Conservation (phyloP, 2,888 invertebrate genomes). For the Drosophila siamana region DNA sequence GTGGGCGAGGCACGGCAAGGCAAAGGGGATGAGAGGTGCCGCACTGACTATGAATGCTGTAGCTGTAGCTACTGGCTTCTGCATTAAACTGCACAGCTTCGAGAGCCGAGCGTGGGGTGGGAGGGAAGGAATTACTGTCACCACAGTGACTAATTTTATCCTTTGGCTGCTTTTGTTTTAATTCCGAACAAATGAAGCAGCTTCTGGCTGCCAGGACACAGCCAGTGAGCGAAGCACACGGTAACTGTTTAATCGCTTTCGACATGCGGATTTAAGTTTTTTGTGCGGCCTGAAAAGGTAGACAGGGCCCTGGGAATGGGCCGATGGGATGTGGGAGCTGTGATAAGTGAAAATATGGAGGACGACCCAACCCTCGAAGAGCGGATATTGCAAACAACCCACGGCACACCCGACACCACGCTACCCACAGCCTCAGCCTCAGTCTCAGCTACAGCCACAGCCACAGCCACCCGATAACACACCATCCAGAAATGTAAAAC, state of each 20-base stretch:
- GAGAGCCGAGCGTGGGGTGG: neutral
- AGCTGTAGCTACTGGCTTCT: slow-evolving; percentile 22
- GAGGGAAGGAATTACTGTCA: slow-evolving; percentile 67
- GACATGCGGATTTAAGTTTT: slow-evolving; percentile 85
- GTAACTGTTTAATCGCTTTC: slow-evolving; percentile 85
- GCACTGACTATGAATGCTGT: slow-evolving; percentile 31
- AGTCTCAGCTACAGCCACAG: no score
- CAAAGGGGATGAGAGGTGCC: slow-evolving; percentile 15
- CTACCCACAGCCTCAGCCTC: slow-evolving; percentile 8
- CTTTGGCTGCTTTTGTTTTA: slow-evolving; percentile 78
- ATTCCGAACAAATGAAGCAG: slow-evolving; percentile 71
- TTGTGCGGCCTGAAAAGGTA: slow-evolving; percentile 59
- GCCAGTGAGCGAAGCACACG: slow-evolving; percentile 41
- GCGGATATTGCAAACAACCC: slow-evolving; percentile 51
- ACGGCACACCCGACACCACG: slow-evolving; percentile 17
- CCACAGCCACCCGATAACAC: slow-evolving; percentile 67
- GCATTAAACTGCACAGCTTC: slow-evolving; percentile 47
- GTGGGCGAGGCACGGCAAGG: slow-evolving; percentile 1
- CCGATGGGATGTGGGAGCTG: slow-evolving; percentile 30
- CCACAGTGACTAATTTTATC: slow-evolving; percentile 82
- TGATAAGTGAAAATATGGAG: slow-evolving; percentile 77
- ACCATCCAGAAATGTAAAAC: slow-evolving; percentile 48
- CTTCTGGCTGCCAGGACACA: slow-evolving; percentile 23
- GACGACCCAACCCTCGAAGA: slow-evolving; percentile 38
- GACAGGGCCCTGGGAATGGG: neutral